Conservation (phyloP, 2,888 invertebrate genomes). For the Morinoia aosen region DNA sequence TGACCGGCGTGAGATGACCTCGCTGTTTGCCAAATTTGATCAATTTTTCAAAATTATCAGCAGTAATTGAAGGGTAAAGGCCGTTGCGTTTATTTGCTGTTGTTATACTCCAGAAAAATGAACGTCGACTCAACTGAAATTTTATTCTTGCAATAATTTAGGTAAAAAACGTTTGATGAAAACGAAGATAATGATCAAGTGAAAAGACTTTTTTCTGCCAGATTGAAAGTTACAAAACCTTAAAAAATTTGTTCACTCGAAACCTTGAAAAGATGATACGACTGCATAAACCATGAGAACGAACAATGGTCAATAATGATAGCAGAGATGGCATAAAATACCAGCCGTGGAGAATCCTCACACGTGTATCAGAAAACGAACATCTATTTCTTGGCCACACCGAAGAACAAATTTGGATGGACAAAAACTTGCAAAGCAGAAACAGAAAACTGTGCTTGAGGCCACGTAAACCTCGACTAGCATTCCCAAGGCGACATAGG, state of each 20-base stretch:
- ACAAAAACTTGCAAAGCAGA: background rate
- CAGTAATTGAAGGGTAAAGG: background rate
- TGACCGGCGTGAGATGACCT: no score
- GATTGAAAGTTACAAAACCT: background rate
- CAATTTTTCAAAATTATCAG: no score
- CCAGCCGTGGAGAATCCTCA: background rate
- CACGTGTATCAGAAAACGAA: background rate
- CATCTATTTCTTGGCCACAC: background rate
- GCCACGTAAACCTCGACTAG: background rate
- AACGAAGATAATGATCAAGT: background rate
- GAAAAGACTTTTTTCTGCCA: background rate
- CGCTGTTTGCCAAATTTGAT: no score
- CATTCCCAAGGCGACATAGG: background rate
- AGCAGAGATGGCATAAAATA: background rate
- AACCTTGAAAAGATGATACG: background rate
- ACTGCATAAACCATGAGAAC: background rate
- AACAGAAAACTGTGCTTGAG: background rate
- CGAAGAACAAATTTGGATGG: background rate
- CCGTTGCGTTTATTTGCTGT: background rate
- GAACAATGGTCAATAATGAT: background rate
- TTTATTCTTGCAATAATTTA: background rate
- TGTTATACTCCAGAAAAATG: background rate
- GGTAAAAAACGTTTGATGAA: background rate
- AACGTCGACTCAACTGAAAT: background rate
- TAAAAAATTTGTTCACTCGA: background rate